These are phyloP conservation scores for Leptoteleia sp. DNA, from an alignment of 1,140 invertebrate genomes.

Conservation along the genomic window DNA sequence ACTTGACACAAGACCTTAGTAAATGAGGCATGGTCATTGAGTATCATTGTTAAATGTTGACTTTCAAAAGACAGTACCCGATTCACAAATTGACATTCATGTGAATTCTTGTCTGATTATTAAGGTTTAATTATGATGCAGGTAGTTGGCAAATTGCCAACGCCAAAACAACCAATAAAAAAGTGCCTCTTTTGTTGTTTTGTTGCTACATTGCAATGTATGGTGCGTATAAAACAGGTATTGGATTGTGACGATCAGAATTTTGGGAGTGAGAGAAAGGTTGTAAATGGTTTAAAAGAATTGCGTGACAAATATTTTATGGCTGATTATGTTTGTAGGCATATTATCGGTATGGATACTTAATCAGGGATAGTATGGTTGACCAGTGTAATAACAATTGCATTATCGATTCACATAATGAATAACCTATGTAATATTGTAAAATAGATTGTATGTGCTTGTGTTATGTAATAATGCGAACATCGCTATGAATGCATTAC, in stretches of 20 bases:
- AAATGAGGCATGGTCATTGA: neutral
- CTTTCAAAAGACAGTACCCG: too few relatives aligned
- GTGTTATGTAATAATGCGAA: too few relatives aligned
- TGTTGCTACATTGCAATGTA: neutral
- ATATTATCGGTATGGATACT: too few relatives aligned
- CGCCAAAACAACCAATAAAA: slow-evolving; percentile 15
- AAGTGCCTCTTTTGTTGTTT: neutral
- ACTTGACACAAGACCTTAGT: slow-evolving; percentile 10
- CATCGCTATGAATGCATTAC: too few relatives aligned
- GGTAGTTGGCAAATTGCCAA: slow-evolving; percentile 15
- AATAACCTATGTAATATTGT: slow-evolving; percentile 48
- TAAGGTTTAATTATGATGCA: slow-evolving; percentile 3
- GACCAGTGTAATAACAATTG: too few relatives aligned
- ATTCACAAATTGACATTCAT: neutral
- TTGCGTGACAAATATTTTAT: neutral
- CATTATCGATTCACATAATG: slow-evolving; percentile 17
- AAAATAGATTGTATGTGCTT: slow-evolving; percentile 18
- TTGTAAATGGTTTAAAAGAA: neutral
- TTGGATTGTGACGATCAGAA: slow-evolving; percentile 4
- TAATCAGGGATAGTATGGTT: too few relatives aligned
- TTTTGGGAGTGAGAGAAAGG: slow-evolving; percentile 1
- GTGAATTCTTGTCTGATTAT: neutral
- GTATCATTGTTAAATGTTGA: too few relatives aligned
- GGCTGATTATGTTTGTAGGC: too few relatives aligned
- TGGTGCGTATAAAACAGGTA: neutral